Percentiles rank a stretch among this genome's conserved stretches.
These are phyloP conservation scores for Noctua janthina DNA, from an alignment of 2,888 invertebrate species.

Conservation along the genomic window DNA sequence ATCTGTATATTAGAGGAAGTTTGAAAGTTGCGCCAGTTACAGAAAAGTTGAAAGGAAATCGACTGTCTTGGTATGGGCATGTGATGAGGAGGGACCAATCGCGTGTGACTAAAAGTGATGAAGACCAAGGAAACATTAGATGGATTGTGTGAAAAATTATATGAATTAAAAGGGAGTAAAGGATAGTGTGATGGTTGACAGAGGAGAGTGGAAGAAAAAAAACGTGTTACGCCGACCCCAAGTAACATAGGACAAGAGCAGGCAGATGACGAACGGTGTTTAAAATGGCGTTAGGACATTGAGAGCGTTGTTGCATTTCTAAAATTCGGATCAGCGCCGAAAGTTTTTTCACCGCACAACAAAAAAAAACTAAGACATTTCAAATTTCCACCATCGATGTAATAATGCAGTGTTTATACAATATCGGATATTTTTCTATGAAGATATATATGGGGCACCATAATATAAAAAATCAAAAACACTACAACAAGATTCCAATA, in stretches of 20 bases:
- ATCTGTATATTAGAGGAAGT: not conserved
- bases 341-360: not conserved
- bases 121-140: not conserved
- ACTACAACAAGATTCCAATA: no score
- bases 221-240: no score
- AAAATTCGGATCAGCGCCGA: not conserved
- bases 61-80: not conserved
- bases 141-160: no score
- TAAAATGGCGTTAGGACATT: not conserved
- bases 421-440: not conserved
- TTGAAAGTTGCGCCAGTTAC: no score
- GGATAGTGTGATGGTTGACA: no score
- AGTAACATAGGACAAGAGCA: no score
- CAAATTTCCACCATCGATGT: not conserved
- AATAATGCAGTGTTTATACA: not conserved
- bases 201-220: not conserved
- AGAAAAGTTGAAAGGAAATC: not conserved
- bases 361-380: not conserved
- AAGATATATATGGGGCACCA: not conserved
- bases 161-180: no score
- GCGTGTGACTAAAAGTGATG: not conserved
- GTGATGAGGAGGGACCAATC: no score
- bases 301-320: not conserved
- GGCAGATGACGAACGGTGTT: not conserved
- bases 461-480: not conserved